phyloP scores from a whole-genome alignment of 1,140 invertebrate species.

The Halyomorpha halys region DNA sequence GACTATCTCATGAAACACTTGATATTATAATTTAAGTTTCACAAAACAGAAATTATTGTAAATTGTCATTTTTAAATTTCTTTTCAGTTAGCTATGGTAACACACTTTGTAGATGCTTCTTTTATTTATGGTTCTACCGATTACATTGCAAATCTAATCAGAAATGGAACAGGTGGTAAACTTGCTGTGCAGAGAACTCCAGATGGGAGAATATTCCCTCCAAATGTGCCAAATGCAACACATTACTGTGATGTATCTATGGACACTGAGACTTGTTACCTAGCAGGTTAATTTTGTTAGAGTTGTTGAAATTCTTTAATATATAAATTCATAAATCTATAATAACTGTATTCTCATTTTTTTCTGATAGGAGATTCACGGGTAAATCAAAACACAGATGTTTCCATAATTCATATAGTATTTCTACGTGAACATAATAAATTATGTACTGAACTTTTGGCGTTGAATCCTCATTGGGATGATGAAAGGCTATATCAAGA shows the following conservation, averaged over 20 bases:
- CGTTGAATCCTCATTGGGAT: slow-evolving; percentile 53
- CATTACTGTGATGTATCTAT: slow-evolving; percentile 16
- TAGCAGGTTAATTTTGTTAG: neutral
- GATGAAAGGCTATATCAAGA: slow-evolving; percentile 55
- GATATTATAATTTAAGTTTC: too few species aligned
- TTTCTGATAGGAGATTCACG: slow-evolving; percentile 45
- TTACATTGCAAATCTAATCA: slow-evolving; percentile 48
- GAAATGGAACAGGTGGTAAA: slow-evolving; percentile 45
- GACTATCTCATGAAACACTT: neutral
- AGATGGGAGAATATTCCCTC: slow-evolving; percentile 21
- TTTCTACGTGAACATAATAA: slow-evolving; percentile 58
- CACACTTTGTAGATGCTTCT: slow-evolving; percentile 73
- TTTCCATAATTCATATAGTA: slow-evolving; percentile 48
- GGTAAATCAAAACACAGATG: slow-evolving; percentile 48
- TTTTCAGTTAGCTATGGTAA: slow-evolving; percentile 60
- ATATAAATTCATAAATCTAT: neutral
- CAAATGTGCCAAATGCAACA: slow-evolving; percentile 5
- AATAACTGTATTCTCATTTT: neutral
- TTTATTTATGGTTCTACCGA: slow-evolving; percentile 69
- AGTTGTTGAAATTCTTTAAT: neutral
- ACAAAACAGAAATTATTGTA: too few species aligned
- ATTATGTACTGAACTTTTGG: slow-evolving; percentile 43
- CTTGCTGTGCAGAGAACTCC: neutral
- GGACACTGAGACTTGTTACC: neutral
- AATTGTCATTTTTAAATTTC: too few species aligned